Evolutionary conservation across 2,888 invertebrate species (phyloP).

Genomic region (Ephialtes manifestator): DNA sequence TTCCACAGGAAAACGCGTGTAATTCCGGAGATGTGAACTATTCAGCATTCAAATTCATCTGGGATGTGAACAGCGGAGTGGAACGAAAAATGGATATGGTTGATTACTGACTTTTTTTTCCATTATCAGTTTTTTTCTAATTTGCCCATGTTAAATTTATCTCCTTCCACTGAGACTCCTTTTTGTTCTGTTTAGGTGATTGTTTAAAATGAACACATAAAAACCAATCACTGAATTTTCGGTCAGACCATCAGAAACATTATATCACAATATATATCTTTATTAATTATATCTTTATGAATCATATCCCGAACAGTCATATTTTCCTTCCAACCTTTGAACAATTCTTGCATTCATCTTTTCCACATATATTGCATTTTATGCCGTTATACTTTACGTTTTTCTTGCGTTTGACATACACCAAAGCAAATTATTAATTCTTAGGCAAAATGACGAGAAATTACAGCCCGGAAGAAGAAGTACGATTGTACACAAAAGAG

Average conservation of each 20-base stretch:
- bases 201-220: neutral
- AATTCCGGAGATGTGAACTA: neutral
- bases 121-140: neutral
- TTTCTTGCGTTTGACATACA: neutral
- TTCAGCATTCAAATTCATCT: neutral
- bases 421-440: neutral
- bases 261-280: too few relatives aligned
- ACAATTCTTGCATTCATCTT: neutral
- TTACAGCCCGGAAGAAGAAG: neutral
- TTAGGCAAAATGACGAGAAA: neutral
- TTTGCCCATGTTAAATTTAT: neutral
- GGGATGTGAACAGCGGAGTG: too few relatives aligned
- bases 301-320: neutral
- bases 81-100: too few relatives aligned
- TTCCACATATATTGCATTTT: neutral
- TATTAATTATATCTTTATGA: too few relatives aligned
- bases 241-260: neutral
- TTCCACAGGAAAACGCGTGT: constrained; percentile 2
- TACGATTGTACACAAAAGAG: neutral
- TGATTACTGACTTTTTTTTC: too few relatives aligned
- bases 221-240: neutral
- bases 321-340: neutral
- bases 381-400: neutral
- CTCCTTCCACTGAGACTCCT: too few relatives aligned
- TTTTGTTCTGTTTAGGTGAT: too few relatives aligned